Evolutionary conservation across 2,888 invertebrate genomes (phyloP).

Genomic region (Phyllotreta striolata): DNA sequence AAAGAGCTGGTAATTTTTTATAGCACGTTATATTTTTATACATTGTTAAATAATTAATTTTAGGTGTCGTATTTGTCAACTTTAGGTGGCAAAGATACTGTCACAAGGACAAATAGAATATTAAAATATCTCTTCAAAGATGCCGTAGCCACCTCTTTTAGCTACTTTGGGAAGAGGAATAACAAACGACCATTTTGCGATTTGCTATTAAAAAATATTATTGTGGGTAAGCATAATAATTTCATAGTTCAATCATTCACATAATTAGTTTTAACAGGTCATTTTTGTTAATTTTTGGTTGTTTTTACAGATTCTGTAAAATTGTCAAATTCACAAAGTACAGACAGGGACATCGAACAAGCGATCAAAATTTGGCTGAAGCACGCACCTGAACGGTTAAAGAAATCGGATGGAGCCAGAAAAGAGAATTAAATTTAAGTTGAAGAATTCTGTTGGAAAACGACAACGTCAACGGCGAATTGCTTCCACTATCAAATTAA

Average conservation of each 20-base stretch:
- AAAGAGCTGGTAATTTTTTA: constrained; percentile 6
- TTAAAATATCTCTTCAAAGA: constrained; percentile 20
- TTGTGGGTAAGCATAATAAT: neutral
- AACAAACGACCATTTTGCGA: constrained; percentile 22
- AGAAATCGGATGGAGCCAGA: constrained; percentile 9
- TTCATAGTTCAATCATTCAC: too few relatives aligned
- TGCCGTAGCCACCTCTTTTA: constrained; percentile 22
- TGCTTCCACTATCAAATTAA: too few relatives aligned
- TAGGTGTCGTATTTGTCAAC: constrained; percentile 20
- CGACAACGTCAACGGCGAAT: too few relatives aligned
- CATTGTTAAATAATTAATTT: constrained; percentile 2
- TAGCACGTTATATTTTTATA: neutral
- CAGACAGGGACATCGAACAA: constrained; percentile 5
- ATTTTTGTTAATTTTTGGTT: neutral
- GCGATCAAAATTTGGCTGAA: constrained; percentile 7
- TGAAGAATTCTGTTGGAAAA: neutral
- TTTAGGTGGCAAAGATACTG: constrained; percentile 8
- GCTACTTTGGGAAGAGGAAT: constrained; percentile 22
- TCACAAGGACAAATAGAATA: constrained; percentile 22
- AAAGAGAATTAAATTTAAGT: constrained; percentile 11
- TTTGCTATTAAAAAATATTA: constrained; percentile 13
- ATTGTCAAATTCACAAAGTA: neutral
- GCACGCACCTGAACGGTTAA: constrained; percentile 5
- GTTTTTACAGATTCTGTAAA: constrained; percentile 7
- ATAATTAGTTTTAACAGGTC: neutral